Base-by-base conservation (phyloP, 2,797 vertebrate genomes). In the Sorex maritimensis region DNA sequence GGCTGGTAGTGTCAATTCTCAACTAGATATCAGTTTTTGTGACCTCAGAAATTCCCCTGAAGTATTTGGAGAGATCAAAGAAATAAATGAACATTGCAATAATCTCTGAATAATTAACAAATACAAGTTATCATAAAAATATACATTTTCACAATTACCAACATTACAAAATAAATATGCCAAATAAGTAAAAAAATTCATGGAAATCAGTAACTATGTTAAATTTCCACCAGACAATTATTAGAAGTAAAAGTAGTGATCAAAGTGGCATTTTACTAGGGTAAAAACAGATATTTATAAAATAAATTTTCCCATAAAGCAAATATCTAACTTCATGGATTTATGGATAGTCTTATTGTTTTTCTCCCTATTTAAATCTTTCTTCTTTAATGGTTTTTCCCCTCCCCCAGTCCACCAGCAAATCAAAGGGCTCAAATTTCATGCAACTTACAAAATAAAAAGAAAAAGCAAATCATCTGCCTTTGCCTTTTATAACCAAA, bases 81-180 rank as follows among this genome's bases (percentile, higher is more conserved):
- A 69, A 26, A 55, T 9, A 83, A 24, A 28, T 24, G 82, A 88
- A 78, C 4, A 86, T n/a, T 93, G 78, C 28, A 77, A 21, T 34
- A 68, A 83, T 81, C 77, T 88, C 71, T 92, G 55, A 85, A 68
- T 90, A 52, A 80, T 88, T 88, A 85, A 88, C 26, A 88, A 95
- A 46, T 14, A 79, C 63, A 8, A 65, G 3, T 74, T 91, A 69
- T 55, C 26, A 77, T 69, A 21, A 87, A 81, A 87, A 28, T 5
- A 49, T n/a, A 83, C 12, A 71, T 67, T 21, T 79, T 55, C 6
- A 78, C 21, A 91, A 81, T 74, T 80, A 61, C 38, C 73, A 84
- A 73, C 2, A 87, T 85, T 85, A 71, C 82, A 84, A 94, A 84
- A 71, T 86, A 84, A 94, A 84, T 74, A 84, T 68, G 55, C 21